Conservation (phyloP, 37 sponge, comb jelly and placozoan species). For the Petrosia ficiformis region DNA sequence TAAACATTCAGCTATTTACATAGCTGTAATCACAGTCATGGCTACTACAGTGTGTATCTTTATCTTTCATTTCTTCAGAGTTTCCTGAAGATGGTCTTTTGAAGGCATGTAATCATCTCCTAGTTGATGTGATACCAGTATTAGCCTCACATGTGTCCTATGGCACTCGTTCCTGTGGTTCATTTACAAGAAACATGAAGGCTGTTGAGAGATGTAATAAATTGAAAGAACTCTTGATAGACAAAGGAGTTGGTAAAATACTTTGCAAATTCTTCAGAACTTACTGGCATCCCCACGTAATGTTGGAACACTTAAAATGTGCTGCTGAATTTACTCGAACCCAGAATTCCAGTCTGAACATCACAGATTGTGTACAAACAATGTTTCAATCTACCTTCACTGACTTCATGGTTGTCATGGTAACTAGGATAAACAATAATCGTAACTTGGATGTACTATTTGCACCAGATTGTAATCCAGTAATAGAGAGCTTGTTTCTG, state of each 20-base stretch:
- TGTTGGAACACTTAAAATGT: conserved; percentile 63
- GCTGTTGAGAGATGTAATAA: conserved; percentile 25
- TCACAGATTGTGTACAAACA: conserved; percentile 66
- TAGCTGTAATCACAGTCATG: too few relatives aligned
- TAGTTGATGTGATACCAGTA: conserved; percentile 38
- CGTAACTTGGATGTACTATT: conserved; percentile 64
- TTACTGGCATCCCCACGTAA: conserved; percentile 72
- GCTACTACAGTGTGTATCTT: too few relatives aligned
- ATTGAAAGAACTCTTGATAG: conserved; percentile 34
- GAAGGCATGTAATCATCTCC: conserved; percentile 3
- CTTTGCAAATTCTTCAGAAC: conserved; percentile 60
- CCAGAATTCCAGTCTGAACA: conserved; percentile 66
- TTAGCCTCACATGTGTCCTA: conserved; percentile 37
- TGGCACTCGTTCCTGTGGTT: conserved; percentile 13
- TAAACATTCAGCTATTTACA: too few relatives aligned
- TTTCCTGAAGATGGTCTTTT: conserved; percentile 1
- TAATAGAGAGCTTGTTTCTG: conserved; percentile 47
- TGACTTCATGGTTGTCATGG: conserved; percentile 73
- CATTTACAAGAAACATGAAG: conserved; percentile 45
- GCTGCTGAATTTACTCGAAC: conserved; percentile 55
- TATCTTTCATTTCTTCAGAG: too few relatives aligned
- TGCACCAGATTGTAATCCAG: not conserved
- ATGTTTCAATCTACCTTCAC: conserved; percentile 62
- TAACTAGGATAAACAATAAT: conserved; percentile 61
- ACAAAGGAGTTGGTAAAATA: conserved; percentile 51